Evolutionary conservation across 2,113 vertebrate genomes (phyloP).

Genomic region (Megalops atlanticus): DNA sequence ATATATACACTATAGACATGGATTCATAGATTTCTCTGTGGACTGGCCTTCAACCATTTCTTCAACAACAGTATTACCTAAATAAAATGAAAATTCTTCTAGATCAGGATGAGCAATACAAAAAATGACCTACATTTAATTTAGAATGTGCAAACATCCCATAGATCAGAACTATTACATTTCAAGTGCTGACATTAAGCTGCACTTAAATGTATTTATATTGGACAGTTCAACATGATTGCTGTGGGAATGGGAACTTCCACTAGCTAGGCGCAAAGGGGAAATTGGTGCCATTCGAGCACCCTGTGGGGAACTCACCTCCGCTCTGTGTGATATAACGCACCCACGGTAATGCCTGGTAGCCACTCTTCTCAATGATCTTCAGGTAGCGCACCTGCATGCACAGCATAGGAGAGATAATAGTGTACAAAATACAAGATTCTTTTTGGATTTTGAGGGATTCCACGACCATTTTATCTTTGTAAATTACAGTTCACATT

Average conservation of each 20-base stretch:
- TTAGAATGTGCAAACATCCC: background rate
- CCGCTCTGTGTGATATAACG: constrained; percentile 81
- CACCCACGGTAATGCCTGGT: constrained; percentile 79
- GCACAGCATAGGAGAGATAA: constrained; percentile 23
- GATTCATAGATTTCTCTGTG: too few relatives aligned
- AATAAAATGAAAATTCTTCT: too few relatives aligned
- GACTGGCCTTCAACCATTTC: too few relatives aligned
- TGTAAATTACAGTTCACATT: background rate
- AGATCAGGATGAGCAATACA: too few relatives aligned
- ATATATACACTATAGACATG: too few relatives aligned
- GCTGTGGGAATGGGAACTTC: background rate
- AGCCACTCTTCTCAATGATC: constrained; percentile 82
- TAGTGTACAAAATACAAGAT: background rate
- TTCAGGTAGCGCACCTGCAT: constrained; percentile 79
- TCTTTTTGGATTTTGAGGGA: background rate
- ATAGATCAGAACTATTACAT: too few relatives aligned
- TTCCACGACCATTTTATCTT: background rate
- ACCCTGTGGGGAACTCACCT: constrained; percentile 60
- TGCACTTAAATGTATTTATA: background rate
- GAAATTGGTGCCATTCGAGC: background rate
- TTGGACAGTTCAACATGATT: background rate
- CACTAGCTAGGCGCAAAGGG: background rate
- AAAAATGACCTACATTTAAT: background rate
- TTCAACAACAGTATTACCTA: too few relatives aligned
- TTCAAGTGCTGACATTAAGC: too few relatives aligned